Evolutionary conservation across 1,140 invertebrate genomes (phyloP), one percentile per base, ranked within the genome.

Genomic region (Chironomus tepperi): DNA sequence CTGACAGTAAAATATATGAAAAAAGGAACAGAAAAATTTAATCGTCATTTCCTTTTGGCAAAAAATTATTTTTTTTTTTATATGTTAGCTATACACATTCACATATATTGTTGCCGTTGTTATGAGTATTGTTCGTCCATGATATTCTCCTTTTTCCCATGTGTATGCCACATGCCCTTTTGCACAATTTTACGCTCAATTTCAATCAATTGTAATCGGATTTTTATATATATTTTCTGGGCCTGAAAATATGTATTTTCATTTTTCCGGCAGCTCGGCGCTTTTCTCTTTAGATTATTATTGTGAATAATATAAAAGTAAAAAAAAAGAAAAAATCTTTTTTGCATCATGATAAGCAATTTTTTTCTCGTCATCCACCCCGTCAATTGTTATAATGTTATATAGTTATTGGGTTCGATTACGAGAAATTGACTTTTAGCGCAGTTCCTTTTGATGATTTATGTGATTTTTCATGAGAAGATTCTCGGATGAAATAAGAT

Each of bases 201-300:
- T 57, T 57, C 47, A 57, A 57, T 57, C 47, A 57, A 57, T 57
- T 57, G 47, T 57, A 57, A 57, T 57, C 47, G 47, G 47, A 57
- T 57, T 57, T 57, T 57, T 57, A 34, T 34, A 34, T n/a, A n/a
- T 34, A 34, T 34, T 34, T 34, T 34, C 5, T 5, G 1, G 12
- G 47, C 47, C 47, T 12, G 15, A 57, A 57, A 57, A 57, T 57
- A n/a, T 57, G 47, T 57, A 57, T 57, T 57, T 57, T 57, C 47
- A 57, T 57, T 57, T 34, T 57, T 57, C 47, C 47, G 47, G 47
- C 47, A 57, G 24, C 24, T 57, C n/a, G 47, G 47, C 47, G 47
- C 24, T 34, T 34, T 34, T 34, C 24, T 34, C 24, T 57, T 57
- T 57, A 8, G 47, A 57, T 57, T 57, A 57, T 57, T 57, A 57